phyloP scores from a whole-genome alignment of 2,113 vertebrate species.

The Tinamus guttatus region DNA sequence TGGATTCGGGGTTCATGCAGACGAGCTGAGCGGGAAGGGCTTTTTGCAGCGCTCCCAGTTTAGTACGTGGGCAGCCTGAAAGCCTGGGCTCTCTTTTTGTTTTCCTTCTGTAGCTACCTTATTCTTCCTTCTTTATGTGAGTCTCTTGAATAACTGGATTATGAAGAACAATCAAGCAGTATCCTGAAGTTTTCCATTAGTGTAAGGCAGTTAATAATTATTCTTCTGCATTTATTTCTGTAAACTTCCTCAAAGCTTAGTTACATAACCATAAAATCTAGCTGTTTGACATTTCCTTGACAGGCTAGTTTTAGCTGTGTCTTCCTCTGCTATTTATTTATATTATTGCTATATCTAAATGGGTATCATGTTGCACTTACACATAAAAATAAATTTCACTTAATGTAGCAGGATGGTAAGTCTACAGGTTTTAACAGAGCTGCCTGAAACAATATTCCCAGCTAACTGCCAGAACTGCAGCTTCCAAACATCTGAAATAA shows the following conservation, averaged over 20 bases:
- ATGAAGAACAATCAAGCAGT: neutral
- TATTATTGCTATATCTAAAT: neutral
- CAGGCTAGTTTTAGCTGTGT: neutral
- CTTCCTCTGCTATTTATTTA: slow-evolving; percentile 8
- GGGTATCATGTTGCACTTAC: neutral
- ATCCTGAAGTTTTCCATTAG: neutral
- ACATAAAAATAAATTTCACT: neutral
- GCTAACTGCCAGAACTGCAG: neutral
- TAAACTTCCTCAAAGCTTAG: slow-evolving; percentile 14
- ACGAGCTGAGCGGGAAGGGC: neutral
- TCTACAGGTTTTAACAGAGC: neutral
- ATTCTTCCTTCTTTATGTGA: neutral
- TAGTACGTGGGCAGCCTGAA: neutral
- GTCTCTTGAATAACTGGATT: neutral
- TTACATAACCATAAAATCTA: neutral
- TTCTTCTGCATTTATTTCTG: neutral
- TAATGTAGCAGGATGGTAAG: neutral
- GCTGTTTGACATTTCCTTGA: neutral
- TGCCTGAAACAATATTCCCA: neutral
- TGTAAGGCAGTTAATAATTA: neutral
- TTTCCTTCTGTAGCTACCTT: neutral
- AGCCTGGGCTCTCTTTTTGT: neutral
- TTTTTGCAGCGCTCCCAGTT: neutral
- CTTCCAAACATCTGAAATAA: neutral
- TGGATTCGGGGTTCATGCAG: neutral